A percentile compares a stretch with the other conserved stretches of the same genome.
phyloP scores from a whole-genome alignment of 2,888 invertebrate genomes.

The Athripsodes cinereus region DNA sequence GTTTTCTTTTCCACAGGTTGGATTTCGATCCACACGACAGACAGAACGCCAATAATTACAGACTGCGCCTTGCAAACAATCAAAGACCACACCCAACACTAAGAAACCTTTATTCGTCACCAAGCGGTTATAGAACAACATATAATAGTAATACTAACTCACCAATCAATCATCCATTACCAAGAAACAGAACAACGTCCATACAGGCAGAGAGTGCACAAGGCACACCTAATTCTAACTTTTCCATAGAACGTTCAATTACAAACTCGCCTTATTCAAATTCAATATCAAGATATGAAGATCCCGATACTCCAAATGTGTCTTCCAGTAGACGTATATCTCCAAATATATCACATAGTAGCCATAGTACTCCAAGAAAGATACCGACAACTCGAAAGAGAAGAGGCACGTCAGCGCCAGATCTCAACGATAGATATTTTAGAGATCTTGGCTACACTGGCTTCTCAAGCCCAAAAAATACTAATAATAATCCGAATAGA shows the following conservation, averaged over 20 bases:
- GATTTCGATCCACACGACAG: slow-evolving; percentile 3
- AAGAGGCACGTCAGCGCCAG: slow-evolving; percentile 5
- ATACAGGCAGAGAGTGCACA: background rate
- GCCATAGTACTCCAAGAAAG: background rate
- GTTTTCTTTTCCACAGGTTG: slow-evolving; percentile 3
- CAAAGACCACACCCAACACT: slow-evolving; percentile 4
- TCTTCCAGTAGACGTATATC: background rate
- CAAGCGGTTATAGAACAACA: background rate
- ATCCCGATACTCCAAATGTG: background rate
- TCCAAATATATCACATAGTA: background rate
- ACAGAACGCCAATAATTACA: background rate
- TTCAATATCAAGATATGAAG: background rate
- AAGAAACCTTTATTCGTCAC: background rate
- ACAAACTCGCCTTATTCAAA: background rate
- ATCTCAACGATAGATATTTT: background rate
- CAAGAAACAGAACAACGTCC: background rate
- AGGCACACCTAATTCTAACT: background rate
- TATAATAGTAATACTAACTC: background rate
- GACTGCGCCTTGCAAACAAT: background rate
- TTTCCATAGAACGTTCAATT: background rate
- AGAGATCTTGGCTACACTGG: background rate
- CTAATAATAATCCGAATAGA: background rate
- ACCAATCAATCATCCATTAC: background rate
- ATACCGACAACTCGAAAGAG: background rate
- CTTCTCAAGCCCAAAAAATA: background rate